phyloP scores from a whole-genome alignment of 2,113 vertebrate species.

The Bubo blakistoni region DNA sequence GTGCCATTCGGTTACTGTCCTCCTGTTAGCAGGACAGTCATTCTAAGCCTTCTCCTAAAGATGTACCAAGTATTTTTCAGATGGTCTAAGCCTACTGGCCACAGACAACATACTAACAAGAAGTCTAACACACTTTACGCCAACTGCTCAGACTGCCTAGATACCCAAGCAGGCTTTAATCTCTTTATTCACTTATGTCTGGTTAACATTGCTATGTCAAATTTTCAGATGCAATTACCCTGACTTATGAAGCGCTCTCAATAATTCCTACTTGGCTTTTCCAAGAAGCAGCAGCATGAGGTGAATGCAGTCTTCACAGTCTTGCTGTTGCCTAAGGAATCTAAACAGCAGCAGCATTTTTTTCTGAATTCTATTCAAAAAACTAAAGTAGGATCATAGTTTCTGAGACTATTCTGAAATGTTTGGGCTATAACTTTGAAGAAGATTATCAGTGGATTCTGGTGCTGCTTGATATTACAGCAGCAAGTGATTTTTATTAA shows the following conservation, averaged over 20 bases:
- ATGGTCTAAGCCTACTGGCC: background rate
- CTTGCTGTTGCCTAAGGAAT: background rate
- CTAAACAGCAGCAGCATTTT: background rate
- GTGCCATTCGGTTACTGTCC: rapidly evolving
- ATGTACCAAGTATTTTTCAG: background rate
- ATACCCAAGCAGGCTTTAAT: background rate
- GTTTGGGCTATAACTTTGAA: background rate
- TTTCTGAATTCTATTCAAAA: background rate
- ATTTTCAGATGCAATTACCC: background rate
- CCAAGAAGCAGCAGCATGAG: background rate
- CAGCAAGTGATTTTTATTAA: background rate
- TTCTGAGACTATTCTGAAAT: background rate
- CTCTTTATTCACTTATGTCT: background rate
- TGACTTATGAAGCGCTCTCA: background rate
- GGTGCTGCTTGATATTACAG: background rate
- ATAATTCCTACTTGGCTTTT: background rate
- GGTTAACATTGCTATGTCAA: background rate
- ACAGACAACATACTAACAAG: background rate
- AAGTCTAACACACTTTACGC: background rate
- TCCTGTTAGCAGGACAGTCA: background rate
- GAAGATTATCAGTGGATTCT: background rate
- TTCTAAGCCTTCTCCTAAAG: background rate
- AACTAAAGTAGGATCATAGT: background rate
- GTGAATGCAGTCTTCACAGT: background rate
- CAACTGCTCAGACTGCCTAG: background rate